phyloP scores from a whole-genome alignment of 1,140 invertebrate species.

The silkworm (Bombyx mori) region ASM3026992v2 NC_085109.1:6492501-6493000 shows the following conservation, averaged over 20 bases:
- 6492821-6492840: conserved; percentile 17
- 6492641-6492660: conserved; percentile 12
- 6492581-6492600: conserved; percentile 2
- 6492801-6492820: conserved; percentile 11
- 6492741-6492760: neutral
- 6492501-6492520: no score
- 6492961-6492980: no score
- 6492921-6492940: no score
- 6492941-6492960: no score
- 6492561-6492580: conserved; percentile 20
- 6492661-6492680: neutral
- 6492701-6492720: neutral
- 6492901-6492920: no score
- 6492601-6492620: conserved; percentile 1
- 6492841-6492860: no score
- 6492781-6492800: neutral
- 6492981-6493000: no score
- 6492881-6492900: no score
- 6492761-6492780: neutral
- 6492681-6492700: neutral
- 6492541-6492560: conserved; percentile 17
- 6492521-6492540: neutral
- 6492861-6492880: no score
- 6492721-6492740: neutral
- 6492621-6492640: conserved; percentile 18